Evolutionary conservation across 2,113 vertebrate genomes (phyloP), one percentile per base, ranked within the genome.

Genomic region (Taurulus bubalis): DNA sequence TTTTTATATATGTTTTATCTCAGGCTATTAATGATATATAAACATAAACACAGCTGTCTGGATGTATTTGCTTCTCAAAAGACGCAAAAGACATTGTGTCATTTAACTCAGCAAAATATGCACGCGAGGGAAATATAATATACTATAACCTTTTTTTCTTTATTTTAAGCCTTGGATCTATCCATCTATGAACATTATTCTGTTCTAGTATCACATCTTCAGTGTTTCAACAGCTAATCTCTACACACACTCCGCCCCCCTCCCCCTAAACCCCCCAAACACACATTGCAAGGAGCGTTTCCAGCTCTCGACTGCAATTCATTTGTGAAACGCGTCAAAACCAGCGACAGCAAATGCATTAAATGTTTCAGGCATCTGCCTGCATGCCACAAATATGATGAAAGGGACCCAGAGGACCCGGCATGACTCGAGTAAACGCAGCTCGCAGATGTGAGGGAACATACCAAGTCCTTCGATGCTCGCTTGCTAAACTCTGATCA

Each of bases 401-500:
- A 83, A 58, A 80, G 0, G 0, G 24, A 40, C 71, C 79, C 68
- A 0, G 10, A 20, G 75, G 72, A 77, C 14, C 45, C 3, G 2
- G 70, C 59, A 10, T 34, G 51, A 68, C 55, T 40, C 30, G 8
- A 10, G 26, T 14, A 1, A 32, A 60, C 58, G 55, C 47, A 11
- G 38, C 58, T 58, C 20, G 34, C 2, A 69, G 26, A 51, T 24
- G 16, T 51, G 16, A 74, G 49, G 24, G 56, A 49, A 65, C 55
- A 53, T 2, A 16, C 30, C 1, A 7, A 38, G n/a, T 55, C 56
- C 72, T 49, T 11, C 2, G 22, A 82, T 40, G 72, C 55, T 60
- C 24, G 6, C 63, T 74, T 67, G 15, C 58, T 56, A 76, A 66
- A 86, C 16, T 62, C 69, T 32, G 60, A 80, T 77, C 59, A 74